phyloP scores from a whole-genome alignment of 2,888 invertebrate genomes.

The Epinotia ramella region DNA sequence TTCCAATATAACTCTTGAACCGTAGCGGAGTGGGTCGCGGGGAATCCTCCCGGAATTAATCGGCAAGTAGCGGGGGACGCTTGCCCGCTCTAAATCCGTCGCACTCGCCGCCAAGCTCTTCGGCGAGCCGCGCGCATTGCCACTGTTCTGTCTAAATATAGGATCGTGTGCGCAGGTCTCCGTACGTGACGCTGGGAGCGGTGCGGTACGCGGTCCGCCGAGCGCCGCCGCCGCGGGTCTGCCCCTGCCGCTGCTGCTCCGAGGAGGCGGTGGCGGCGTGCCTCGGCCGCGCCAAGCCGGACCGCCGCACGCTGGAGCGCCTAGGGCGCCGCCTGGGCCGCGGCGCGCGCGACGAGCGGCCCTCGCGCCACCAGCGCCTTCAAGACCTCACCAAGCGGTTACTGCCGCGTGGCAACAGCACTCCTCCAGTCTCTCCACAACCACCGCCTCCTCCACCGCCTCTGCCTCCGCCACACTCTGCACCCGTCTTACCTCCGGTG shows the following conservation, averaged over 20 bases:
- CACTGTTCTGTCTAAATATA: constrained; percentile 63
- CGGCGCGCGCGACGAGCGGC: constrained; percentile 81
- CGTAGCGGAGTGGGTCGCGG: constrained; percentile 76
- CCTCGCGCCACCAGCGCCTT: constrained; percentile 87
- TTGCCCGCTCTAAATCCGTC: constrained; percentile 79
- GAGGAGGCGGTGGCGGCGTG: constrained; percentile 84
- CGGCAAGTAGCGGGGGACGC: constrained; percentile 74
- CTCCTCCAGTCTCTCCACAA: constrained; percentile 56
- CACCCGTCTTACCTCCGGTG: constrained; percentile 85
- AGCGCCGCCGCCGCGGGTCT: constrained; percentile 86
- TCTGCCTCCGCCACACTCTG: constrained; percentile 75
- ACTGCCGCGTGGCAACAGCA: constrained; percentile 82
- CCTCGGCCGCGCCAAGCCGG: constrained; percentile 81
- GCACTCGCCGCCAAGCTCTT: constrained; percentile 78
- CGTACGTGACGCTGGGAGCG: constrained; percentile 88
- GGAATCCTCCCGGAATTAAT: constrained; percentile 82
- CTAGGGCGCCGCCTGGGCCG: constrained; percentile 91
- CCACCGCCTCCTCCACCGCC: constrained; percentile 73
- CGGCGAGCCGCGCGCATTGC: constrained; percentile 71
- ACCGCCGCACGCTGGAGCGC: constrained; percentile 91
- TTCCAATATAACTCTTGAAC: constrained; percentile 70
- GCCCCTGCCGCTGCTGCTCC: constrained; percentile 84
- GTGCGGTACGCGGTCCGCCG: constrained; percentile 89
- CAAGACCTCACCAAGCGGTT: constrained; percentile 93
- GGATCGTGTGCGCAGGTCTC: constrained; percentile 76